Base-by-base conservation (phyloP, 2,113 vertebrate genomes). In the Scortum barcoo region DNA sequence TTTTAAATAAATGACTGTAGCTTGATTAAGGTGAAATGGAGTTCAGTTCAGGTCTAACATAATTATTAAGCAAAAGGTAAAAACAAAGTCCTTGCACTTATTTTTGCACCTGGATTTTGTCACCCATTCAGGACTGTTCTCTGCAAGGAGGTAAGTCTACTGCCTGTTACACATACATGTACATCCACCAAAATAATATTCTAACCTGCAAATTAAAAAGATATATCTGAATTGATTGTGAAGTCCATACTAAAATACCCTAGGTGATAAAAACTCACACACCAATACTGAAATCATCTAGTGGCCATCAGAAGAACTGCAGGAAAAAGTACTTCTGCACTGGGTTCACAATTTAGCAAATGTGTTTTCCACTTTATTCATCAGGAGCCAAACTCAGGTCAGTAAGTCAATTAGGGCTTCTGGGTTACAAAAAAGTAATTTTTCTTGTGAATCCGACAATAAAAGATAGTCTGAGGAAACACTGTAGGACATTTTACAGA, bases 281-380 rank as follows among this genome's bases (percentile, higher is more conserved):
- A 42, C 22, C 11, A 40, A 7, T 5, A 42, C 11, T 36, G 33
- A 36, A 36, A 36, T 36, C 33, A 36, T 6, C 46, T 14, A 69
- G 54, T 78, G 81, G 56, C n/a, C 42, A 19, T 60, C n/a, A 40
- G 17, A 67, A 11, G n/a, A 70, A 63, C 19, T 84, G 38, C 63
- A 56, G 28, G 36, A 57, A 48, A 38, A 30, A 7, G 38, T 6
- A 22, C 6, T 22, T 38, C 3, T n/a, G 13, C 7, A 1, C 0
- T 36, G 7, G 33, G 30, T 46, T 56, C 19, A 10, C 3, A 17
- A 53, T 16, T n/a, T n/a, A 4, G 2, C 1, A 12, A 2, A 9
- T 19, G 3, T 57, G 17, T 5, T 42, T 42, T 26, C 4, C 0
- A 1, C 9, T 33, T 7, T 3, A 48, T 50, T 19, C n/a, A 40